phyloP scores from a whole-genome alignment of 2,113 vertebrate genomes.

The Pedetes capensis region DNA sequence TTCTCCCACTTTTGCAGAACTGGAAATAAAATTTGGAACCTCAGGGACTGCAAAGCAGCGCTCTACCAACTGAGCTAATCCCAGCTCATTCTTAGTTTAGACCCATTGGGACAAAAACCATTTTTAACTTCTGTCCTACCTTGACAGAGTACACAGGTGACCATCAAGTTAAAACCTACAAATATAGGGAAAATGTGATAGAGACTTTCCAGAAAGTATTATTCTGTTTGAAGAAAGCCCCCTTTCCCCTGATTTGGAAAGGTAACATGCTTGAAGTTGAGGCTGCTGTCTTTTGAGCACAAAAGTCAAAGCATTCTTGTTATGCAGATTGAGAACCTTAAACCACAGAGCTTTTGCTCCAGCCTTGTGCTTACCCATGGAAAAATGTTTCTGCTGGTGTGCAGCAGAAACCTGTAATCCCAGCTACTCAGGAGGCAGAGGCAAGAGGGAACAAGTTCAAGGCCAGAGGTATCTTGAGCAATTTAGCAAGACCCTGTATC shows the following conservation, averaged over 20 bases:
- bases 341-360: neutral
- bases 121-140: neutral
- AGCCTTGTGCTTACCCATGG: neutral
- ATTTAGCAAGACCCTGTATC: no score
- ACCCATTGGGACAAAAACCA: neutral
- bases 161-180: neutral
- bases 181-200: neutral
- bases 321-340: neutral
- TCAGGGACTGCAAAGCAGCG: no score
- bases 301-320: neutral
- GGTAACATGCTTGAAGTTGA: neutral
- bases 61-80: no score
- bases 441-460: no score
- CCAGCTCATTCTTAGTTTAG: no score
- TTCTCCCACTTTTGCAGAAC: no score
- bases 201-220: neutral
- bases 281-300: neutral
- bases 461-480: no score
- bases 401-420: no score
- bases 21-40: no score
- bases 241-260: neutral
- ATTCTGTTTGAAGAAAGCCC: neutral
- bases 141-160: neutral
- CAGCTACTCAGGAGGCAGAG: no score
- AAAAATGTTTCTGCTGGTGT: neutral